These are phyloP conservation scores for Litocranius walleri DNA, from an alignment of 2,113 vertebrate species.

Conservation along the genomic window DNA sequence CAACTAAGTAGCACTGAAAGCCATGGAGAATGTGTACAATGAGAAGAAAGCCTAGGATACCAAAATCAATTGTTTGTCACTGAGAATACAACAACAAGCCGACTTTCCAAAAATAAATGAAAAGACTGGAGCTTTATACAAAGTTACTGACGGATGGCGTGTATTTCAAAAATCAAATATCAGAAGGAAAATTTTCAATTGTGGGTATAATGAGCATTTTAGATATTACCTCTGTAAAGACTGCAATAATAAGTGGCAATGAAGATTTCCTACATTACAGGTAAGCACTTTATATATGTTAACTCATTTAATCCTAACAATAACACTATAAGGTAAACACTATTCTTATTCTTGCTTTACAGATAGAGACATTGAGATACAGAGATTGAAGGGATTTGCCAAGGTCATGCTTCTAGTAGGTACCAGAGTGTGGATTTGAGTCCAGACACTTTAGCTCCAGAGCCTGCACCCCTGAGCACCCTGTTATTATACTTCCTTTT, in stretches of 20 bases:
- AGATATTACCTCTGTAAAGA: background rate
- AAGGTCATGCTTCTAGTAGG: background rate
- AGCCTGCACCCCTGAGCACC: background rate
- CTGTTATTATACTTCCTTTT: background rate
- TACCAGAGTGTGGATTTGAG: background rate
- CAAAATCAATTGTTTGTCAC: background rate
- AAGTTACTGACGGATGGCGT: background rate
- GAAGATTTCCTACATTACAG: background rate
- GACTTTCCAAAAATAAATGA: background rate
- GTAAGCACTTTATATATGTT: background rate
- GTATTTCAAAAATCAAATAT: background rate
- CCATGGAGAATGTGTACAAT: background rate
- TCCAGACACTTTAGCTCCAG: background rate
- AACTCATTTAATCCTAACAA: slow-evolving; percentile 24
- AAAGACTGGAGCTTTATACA: background rate
- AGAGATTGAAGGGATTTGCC: slow-evolving; percentile 8
- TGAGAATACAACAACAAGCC: background rate
- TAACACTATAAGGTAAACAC: background rate
- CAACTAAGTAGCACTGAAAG: background rate
- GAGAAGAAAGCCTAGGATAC: background rate
- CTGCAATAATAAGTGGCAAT: background rate
- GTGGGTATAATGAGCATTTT: background rate
- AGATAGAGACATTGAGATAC: background rate
- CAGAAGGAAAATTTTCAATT: slow-evolving; percentile 10
- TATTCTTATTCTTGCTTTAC: background rate